Percentiles rank a stretch among this genome's conserved stretches.
Evolutionary conservation across 2,797 vertebrate genomes (phyloP).

Genomic region (Nannoperca obscura): DNA sequence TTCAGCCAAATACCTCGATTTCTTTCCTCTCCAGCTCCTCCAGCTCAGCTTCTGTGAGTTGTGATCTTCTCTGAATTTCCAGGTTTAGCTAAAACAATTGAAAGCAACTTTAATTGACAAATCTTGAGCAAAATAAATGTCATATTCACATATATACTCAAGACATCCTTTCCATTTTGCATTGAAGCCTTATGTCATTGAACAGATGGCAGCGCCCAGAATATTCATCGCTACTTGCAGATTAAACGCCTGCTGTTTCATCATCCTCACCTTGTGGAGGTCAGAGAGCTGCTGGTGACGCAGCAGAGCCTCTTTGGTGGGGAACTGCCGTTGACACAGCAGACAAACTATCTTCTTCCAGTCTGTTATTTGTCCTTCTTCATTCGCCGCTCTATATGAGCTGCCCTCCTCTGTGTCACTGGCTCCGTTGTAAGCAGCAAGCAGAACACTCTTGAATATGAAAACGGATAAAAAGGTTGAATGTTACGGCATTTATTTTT

Average conservation of each 20-base stretch:
- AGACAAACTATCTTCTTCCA: slow-evolving; percentile 94
- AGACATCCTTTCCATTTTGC: not conserved
- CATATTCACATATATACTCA: not conserved
- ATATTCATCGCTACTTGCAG: slow-evolving; percentile 49
- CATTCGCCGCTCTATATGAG: slow-evolving; percentile 82
- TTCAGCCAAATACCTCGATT: slow-evolving; percentile 85
- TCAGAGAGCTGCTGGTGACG: slow-evolving; percentile 96
- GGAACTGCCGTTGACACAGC: slow-evolving; percentile 93
- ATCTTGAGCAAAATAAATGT: not conserved
- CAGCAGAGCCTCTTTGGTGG: slow-evolving; percentile 91
- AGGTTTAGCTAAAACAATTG: slow-evolving; percentile 90
- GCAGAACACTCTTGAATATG: slow-evolving; percentile 83
- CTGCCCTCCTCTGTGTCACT: slow-evolving; percentile 89
- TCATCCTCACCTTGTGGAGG: slow-evolving; percentile 92
- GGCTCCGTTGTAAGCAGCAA: slow-evolving; percentile 90
- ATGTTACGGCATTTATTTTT: not conserved
- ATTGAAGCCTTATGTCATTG: not conserved
- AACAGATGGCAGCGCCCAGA: slow-evolving; percentile 67
- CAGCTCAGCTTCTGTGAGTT: slow-evolving; percentile 89
- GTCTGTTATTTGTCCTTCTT: slow-evolving; percentile 90
- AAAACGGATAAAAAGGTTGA: slow-evolving; percentile 10
- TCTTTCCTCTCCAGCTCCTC: slow-evolving; percentile 93
- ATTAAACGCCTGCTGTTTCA: slow-evolving; percentile 47
- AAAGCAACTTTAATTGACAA: slow-evolving; percentile 9
- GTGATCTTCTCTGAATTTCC: slow-evolving; percentile 91